Base-by-base conservation (phyloP, 2,888 invertebrate species). In the Pseudococcus longispinus region DNA sequence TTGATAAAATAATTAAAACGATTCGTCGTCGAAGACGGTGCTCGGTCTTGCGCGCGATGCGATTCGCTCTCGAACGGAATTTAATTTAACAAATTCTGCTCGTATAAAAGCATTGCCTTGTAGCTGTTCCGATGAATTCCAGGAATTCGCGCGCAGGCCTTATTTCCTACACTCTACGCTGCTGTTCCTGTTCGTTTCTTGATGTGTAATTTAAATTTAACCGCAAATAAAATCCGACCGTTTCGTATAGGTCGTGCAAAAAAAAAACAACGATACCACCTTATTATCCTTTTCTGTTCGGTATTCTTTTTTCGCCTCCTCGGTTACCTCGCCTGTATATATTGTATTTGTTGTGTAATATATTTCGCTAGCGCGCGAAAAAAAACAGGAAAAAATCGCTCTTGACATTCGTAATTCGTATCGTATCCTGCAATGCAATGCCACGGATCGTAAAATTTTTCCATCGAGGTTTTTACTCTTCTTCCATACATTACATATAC, bases 81-180 rank as follows among this genome's bases (percentile, higher is more conserved):
- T 60, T 84, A 84, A 84, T 65, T 55, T 84, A 37, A 65, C 37
- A 60, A 84, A 65, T 65, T 84, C 84, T 84, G 37, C 37, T 37
- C 37, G 37, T 37, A 37, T 37, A 65, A 84, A 84, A 84, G 84
- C 84, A 84, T 84, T 84, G 84, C 65, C 84, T 84, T 84, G 84
- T 84, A 60, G 60, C 84, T 42, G 60, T 60, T 83, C 55, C 74
- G 74, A 74, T 74, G 74, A 74, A 74, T 74, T 74, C 37, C 32
- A 18, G 74, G 74, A 74, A 74, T 74, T 74, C 74, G 74, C 74
- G 37, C 37, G 37, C 37, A 37, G 37, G 74, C 32, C 74, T 74
- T 74, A 4, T 74, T 74, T 74, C n/a, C 74, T 37, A 18, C 37
- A 26, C 13, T 15, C 9, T 46, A 46, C 15, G 51, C 51, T 74